Percentiles rank a stretch among this genome's conserved stretches.
These are phyloP conservation scores for Willowsia nigromaculata DNA, from an alignment of 2,888 invertebrate genomes.

Conservation along the genomic window DNA sequence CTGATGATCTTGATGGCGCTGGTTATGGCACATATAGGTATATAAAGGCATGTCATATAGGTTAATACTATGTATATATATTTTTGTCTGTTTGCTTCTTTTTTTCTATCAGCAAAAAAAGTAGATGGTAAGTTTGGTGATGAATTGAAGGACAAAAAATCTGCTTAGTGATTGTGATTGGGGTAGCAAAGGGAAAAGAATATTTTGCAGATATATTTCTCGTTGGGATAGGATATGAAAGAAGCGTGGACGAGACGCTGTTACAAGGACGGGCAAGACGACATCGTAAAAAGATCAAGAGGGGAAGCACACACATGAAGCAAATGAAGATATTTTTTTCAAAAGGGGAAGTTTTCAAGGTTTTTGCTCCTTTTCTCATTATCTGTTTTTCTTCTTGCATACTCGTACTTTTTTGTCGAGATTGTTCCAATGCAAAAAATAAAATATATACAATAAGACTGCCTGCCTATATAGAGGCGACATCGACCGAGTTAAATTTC, in stretches of 20 bases:
- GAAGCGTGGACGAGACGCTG: neutral
- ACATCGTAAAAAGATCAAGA: slow-evolving; percentile 35
- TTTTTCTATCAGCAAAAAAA: slow-evolving; percentile 3
- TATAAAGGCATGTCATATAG: neutral
- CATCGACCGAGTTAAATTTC: neutral
- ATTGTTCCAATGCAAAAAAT: neutral
- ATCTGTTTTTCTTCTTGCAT: neutral
- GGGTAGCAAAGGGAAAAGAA: neutral
- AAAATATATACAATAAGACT: no score
- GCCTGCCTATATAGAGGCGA: neutral
- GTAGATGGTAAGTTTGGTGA: neutral
- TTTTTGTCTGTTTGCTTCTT: slow-evolving; percentile 27
- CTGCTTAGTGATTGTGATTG: neutral
- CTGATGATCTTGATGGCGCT: neutral
- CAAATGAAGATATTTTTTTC: neutral
- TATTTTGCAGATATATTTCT: slow-evolving; percentile 23
- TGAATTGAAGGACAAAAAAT: slow-evolving; percentile 16
- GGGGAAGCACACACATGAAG: neutral
- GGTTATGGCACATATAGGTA: neutral
- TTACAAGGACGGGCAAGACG: neutral
- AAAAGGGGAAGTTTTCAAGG: slow-evolving; percentile 47
- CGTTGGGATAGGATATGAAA: slow-evolving; percentile 11
- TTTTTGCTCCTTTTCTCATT: slow-evolving; percentile 33
- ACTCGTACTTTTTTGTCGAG: neutral
- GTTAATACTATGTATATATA: neutral